phyloP scores from a whole-genome alignment of 2,888 invertebrate species.

The Andrena marginata region DNA sequence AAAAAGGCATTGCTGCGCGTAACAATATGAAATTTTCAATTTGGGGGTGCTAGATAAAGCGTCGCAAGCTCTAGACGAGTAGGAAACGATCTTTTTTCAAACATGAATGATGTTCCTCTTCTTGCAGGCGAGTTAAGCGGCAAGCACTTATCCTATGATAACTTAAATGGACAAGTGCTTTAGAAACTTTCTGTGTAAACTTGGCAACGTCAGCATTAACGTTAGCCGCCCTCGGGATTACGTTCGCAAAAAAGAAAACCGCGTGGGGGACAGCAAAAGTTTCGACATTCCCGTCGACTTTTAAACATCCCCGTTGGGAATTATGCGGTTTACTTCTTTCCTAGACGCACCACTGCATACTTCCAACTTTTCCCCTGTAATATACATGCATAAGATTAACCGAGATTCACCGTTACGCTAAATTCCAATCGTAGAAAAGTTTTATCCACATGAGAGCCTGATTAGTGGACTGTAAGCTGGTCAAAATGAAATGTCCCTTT shows the following conservation, averaged over 20 bases:
- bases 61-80: not conserved
- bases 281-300: slow-evolving; percentile 57
- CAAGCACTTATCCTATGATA: slow-evolving; percentile 63
- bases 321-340: slow-evolving; percentile 27
- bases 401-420: not conserved
- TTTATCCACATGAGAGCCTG: not conserved
- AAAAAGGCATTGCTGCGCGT: not conserved
- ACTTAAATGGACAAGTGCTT: slow-evolving; percentile 71
- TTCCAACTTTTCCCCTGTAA: slow-evolving; percentile 13
- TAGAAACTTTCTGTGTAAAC: slow-evolving; percentile 67
- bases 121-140: slow-evolving; percentile 37
- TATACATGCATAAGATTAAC: slow-evolving; percentile 4
- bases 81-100: slow-evolving; percentile 4
- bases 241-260: slow-evolving; percentile 40
- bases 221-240: slow-evolving; percentile 59
- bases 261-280: slow-evolving; percentile 53
- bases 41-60: too few relatives aligned
- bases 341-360: not conserved
- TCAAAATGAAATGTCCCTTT: not conserved
- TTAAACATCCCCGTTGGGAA: slow-evolving; percentile 56
- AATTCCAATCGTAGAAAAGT: slow-evolving; percentile 21
- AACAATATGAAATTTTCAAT: not conserved
- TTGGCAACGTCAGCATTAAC: slow-evolving; percentile 61
- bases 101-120: not conserved
- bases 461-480: not conserved